Conservation (phyloP, 2,113 vertebrate species). For the Copsychus sechellarum region DNA sequence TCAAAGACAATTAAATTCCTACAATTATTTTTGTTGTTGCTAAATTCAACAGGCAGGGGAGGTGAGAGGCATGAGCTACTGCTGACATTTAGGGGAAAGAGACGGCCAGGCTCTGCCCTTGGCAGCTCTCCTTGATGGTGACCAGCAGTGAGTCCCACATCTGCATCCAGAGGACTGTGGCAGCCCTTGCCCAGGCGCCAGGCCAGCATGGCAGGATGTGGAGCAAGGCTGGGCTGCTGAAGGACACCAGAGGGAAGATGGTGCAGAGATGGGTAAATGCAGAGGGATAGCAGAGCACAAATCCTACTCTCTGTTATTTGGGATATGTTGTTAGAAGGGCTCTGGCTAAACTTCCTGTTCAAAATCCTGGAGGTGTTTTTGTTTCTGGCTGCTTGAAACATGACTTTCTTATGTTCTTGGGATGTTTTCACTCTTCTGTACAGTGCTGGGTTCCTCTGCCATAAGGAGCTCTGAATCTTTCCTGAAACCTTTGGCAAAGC, state of each 20-base stretch:
- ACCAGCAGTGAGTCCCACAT: accelerated
- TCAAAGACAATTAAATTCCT: neutral
- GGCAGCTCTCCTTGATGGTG: neutral
- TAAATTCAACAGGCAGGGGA: neutral
- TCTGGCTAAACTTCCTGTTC: accelerated
- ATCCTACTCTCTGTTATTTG: neutral
- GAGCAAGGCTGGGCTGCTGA: neutral
- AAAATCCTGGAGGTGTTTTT: neutral
- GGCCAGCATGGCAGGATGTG: neutral
- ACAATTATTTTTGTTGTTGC: neutral
- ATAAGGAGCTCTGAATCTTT: neutral
- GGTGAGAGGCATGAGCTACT: neutral
- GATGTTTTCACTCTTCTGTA: neutral
- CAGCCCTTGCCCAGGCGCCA: neutral
- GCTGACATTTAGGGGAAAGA: neutral
- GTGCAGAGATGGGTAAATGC: neutral
- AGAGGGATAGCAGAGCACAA: neutral
- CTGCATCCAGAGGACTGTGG: neutral
- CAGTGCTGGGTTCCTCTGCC: neutral
- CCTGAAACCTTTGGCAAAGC: neutral
- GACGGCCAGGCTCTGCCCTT: neutral
- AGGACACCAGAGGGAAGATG: neutral
- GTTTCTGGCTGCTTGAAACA: neutral
- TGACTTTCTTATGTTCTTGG: neutral
- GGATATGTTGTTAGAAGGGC: neutral